Evolutionary conservation across 2,888 invertebrate genomes (phyloP).

Genomic region (Volucella inflata): DNA sequence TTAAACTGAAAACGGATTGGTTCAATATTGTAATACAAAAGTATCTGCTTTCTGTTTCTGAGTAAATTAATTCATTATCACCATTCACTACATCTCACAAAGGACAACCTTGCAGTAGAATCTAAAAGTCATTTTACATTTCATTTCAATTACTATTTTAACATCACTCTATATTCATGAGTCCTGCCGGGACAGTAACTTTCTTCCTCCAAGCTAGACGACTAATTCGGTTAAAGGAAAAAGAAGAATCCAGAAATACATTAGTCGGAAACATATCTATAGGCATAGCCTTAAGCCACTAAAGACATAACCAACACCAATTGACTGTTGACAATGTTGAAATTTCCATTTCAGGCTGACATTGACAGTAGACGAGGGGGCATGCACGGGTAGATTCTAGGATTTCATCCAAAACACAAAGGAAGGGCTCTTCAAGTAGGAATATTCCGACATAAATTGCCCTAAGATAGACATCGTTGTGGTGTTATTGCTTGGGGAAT

Average conservation of each 20-base stretch:
- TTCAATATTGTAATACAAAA: too few relatives aligned
- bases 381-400: not conserved
- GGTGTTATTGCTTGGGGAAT: slow-evolving; percentile 15
- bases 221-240: not conserved
- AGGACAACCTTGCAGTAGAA: not conserved
- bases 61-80: not conserved
- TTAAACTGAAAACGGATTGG: too few relatives aligned
- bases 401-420: slow-evolving; percentile 19
- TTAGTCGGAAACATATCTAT: not conserved
- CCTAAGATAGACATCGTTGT: slow-evolving; percentile 25
- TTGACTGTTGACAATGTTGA: slow-evolving; percentile 14
- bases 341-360: slow-evolving; percentile 15
- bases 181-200: not conserved
- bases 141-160: slow-evolving; percentile 9
- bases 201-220: slow-evolving; percentile 2
- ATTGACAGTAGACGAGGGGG: too few relatives aligned
- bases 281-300: not conserved
- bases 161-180: slow-evolving; percentile 41
- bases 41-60: not conserved
- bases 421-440: slow-evolving; percentile 21
- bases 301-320: slow-evolving; percentile 14
- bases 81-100: not conserved
- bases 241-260: not conserved
- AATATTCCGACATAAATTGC: slow-evolving; percentile 26
- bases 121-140: slow-evolving; percentile 7